Percentiles rank a stretch among this genome's conserved stretches.
Evolutionary conservation across 2,888 invertebrate species (phyloP).

Genomic region (Oxystoma pomonae): DNA sequence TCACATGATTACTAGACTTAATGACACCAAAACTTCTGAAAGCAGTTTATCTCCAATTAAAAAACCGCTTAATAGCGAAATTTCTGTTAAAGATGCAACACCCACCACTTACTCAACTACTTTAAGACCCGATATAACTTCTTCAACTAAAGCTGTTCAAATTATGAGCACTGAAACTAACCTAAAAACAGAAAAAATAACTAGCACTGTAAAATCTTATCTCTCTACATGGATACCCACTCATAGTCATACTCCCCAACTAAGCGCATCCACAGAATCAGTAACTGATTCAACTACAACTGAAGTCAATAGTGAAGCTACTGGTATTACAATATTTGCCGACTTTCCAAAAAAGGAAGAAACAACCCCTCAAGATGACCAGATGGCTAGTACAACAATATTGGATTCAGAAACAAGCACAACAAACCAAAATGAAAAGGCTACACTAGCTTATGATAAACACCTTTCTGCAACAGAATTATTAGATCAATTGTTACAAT

Average conservation of each 20-base stretch:
- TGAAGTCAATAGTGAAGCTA: neutral
- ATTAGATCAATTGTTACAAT: slow-evolving; percentile 37
- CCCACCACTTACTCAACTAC: neutral
- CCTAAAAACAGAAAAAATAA: neutral
- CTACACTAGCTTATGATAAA: slow-evolving; percentile 21
- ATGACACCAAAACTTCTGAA: neutral
- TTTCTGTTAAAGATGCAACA: neutral
- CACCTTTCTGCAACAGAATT: slow-evolving; percentile 30
- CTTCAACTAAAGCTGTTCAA: too few relatives aligned
- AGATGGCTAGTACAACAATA: slow-evolving; percentile 8
- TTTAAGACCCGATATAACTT: too few relatives aligned
- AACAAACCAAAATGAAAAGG: neutral
- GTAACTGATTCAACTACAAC: neutral
- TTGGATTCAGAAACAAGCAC: slow-evolving; percentile 4
- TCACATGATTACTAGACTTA: neutral
- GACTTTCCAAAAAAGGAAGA: neutral
- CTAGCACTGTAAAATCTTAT: neutral
- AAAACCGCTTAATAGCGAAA: too few relatives aligned
- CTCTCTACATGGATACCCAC: slow-evolving; percentile 16
- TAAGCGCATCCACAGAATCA: slow-evolving; percentile 16
- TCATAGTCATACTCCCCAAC: slow-evolving; percentile 8
- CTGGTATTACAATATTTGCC: neutral
- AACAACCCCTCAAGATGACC: neutral
- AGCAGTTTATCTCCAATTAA: neutral
- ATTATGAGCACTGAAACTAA: neutral